These are phyloP conservation scores for Antrozous pallidus DNA, from an alignment of 2,797 vertebrate species.

Conservation along the genomic window DNA sequence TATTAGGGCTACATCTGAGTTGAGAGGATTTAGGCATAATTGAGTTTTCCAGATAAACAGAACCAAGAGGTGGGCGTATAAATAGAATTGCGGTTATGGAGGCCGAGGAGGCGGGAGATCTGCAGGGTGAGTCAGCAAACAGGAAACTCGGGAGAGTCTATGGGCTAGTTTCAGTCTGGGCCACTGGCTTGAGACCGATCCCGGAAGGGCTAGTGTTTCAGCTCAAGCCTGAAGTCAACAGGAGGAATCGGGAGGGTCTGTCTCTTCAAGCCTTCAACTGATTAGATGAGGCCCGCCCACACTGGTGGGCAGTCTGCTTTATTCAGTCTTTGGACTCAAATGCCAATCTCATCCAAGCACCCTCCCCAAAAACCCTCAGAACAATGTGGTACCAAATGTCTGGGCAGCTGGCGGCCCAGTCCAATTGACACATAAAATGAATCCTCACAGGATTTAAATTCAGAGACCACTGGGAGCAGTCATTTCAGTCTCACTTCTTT, in stretches of 20 bases:
- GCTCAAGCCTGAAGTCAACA: not conserved
- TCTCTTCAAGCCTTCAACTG: not conserved
- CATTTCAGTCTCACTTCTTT: not conserved
- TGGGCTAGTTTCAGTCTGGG: not conserved
- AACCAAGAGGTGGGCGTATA: not conserved
- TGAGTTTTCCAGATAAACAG: not conserved
- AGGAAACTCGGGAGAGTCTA: not conserved
- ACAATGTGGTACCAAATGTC: not conserved
- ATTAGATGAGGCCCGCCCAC: not conserved
- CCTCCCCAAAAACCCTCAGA: not conserved
- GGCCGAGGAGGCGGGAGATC: not conserved
- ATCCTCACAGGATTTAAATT: not conserved
- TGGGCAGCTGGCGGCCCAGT: not conserved
- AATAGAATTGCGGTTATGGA: not conserved
- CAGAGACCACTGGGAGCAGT: not conserved
- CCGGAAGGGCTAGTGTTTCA: too few species aligned
- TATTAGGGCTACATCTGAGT: not conserved
- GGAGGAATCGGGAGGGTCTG: not conserved
- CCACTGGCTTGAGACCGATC: too few species aligned
- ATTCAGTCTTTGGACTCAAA: not conserved
- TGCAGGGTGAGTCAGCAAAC: not conserved
- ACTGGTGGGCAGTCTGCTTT: not conserved
- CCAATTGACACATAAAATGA: not conserved
- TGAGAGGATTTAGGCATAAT: not conserved
- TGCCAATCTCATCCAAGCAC: not conserved